phyloP scores from a whole-genome alignment of 1,140 invertebrate species.

The Wiebesia pumilae region DNA sequence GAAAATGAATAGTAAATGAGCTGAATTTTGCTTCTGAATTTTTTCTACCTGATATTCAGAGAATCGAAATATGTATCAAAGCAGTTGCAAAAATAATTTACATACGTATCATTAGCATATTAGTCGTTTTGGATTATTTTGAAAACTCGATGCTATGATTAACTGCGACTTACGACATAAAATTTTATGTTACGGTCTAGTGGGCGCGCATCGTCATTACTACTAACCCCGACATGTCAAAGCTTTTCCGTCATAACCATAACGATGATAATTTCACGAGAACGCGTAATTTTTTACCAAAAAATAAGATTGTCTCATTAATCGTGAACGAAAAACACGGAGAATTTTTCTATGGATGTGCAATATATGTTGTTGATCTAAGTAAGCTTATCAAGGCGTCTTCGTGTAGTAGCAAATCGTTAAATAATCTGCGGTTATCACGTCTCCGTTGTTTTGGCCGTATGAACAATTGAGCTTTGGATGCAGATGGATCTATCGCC shows the following conservation, averaged over 20 bases:
- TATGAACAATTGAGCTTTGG: not conserved
- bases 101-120: not conserved
- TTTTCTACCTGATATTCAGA: not conserved
- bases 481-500: not conserved
- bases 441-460: not conserved
- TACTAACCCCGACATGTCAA: not conserved
- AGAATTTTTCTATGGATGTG: not conserved
- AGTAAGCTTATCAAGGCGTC: conserved; percentile 25
- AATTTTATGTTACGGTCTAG: conserved; percentile 39
- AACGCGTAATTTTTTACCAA: conserved; percentile 19
- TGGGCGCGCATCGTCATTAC: not conserved
- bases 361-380: not conserved
- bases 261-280: conserved; percentile 49
- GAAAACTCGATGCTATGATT: conserved; percentile 31
- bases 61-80: not conserved
- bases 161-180: conserved; percentile 31
- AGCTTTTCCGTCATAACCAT: conserved; percentile 25
- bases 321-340: conserved; percentile 10
- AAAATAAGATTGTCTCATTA: conserved; percentile 45
- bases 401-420: not conserved
- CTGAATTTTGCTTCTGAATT: not conserved
- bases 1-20: not conserved
- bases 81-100: conserved; percentile 40
- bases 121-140: conserved; percentile 23
- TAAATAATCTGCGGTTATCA: not conserved